Evolutionary conservation across 2,888 invertebrate genomes (phyloP).

Genomic region (Lasioglossum zephyrum): DNA sequence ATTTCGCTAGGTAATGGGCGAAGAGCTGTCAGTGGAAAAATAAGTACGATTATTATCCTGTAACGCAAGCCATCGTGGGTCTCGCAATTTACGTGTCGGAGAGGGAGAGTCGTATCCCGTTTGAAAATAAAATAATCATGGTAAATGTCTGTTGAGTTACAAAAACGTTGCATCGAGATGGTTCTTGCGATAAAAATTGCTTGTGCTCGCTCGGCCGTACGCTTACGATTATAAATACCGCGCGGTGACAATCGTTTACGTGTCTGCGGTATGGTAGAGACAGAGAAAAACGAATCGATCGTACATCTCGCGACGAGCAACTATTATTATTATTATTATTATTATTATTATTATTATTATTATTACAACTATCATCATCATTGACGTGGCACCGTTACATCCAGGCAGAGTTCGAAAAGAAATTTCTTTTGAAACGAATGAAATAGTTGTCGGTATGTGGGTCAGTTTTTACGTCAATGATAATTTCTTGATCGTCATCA

Average conservation of each 20-base stretch:
- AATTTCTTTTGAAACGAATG: neutral
- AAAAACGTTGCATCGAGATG: neutral
- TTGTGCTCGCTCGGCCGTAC: neutral
- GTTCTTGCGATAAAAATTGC: neutral
- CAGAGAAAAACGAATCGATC: neutral
- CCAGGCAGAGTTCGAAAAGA: constrained; percentile 26
- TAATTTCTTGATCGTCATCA: neutral
- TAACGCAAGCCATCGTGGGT: neutral
- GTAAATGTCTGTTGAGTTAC: neutral
- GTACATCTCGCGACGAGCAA: neutral
- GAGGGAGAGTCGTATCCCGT: neutral
- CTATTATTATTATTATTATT: neutral
- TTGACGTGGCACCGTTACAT: neutral
- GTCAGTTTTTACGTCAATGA: neutral
- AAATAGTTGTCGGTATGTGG: neutral
- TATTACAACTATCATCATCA: neutral
- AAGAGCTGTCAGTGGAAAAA: too few relatives aligned
- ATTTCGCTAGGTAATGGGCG: neutral
- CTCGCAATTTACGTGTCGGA: neutral
- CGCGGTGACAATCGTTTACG: neutral
- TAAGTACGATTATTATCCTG: neutral
- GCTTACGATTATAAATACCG: neutral
- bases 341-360: neutral
- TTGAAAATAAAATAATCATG: neutral
- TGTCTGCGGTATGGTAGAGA: too few relatives aligned